phyloP scores from a whole-genome alignment of 2,888 invertebrate genomes.

The Tachina lurida region DNA sequence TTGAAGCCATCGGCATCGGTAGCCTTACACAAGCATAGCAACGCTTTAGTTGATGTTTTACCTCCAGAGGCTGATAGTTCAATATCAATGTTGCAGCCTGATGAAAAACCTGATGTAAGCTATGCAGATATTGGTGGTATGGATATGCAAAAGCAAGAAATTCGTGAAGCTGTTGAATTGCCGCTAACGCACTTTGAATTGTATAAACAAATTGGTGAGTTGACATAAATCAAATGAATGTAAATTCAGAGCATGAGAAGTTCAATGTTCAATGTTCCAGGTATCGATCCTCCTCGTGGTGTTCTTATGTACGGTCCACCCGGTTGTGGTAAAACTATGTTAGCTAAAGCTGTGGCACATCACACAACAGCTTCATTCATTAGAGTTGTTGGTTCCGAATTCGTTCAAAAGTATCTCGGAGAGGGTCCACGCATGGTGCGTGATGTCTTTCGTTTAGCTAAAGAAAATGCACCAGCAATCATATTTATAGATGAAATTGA shows the following conservation, averaged over 20 bases:
- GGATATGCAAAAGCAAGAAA: slow-evolving; percentile 99
- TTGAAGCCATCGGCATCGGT: slow-evolving; percentile 99
- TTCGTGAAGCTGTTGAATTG: slow-evolving; percentile 98
- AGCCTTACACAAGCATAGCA: slow-evolving; percentile 99
- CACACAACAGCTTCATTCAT: slow-evolving; percentile 99
- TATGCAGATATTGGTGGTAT: slow-evolving; percentile 99
- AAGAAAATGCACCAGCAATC: slow-evolving; percentile 99
- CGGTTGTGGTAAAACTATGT: slow-evolving; percentile 99
- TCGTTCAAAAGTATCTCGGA: slow-evolving; percentile 99
- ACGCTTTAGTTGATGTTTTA: slow-evolving; percentile 99
- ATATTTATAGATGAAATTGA: slow-evolving; percentile 99
- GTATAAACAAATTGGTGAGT: slow-evolving; percentile 95
- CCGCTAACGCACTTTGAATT: slow-evolving; percentile 99
- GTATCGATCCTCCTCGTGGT: slow-evolving; percentile 98
- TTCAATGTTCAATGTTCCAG: slow-evolving; percentile 59
- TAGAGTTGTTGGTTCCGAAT: slow-evolving; percentile 99
- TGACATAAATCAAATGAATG: background rate
- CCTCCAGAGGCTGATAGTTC: slow-evolving; percentile 99
- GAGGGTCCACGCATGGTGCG: slow-evolving; percentile 99
- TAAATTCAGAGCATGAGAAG: background rate
- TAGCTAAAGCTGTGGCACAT: slow-evolving; percentile 99
- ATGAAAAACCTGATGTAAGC: slow-evolving; percentile 98
- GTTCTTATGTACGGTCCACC: slow-evolving; percentile 99
- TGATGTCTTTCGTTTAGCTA: slow-evolving; percentile 98
- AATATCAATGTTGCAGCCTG: slow-evolving; percentile 98